phyloP scores from a whole-genome alignment of 2,797 vertebrate species.

The Pseudochaenichthys georgianus region DNA sequence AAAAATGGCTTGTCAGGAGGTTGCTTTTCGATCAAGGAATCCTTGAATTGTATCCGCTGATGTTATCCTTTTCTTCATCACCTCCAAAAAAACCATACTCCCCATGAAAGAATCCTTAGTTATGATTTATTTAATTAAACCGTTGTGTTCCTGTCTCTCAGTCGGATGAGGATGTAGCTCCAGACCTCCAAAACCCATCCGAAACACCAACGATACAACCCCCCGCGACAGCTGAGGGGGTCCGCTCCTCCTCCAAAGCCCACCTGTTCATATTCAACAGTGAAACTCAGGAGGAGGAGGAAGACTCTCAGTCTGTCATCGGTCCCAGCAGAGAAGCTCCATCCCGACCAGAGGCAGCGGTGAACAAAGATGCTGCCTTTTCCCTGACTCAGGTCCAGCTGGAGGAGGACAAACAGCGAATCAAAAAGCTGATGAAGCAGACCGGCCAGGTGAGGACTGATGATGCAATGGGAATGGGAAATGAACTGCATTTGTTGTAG shows the following conservation, averaged over 20 bases:
- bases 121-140: neutral
- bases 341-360: constrained; percentile 1
- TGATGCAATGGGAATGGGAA: no score
- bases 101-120: neutral
- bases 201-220: neutral
- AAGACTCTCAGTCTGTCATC: constrained; percentile 41
- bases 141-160: constrained; percentile 31
- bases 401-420: constrained; percentile 70
- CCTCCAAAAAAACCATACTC: neutral
- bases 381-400: constrained; percentile 70
- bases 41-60: neutral
- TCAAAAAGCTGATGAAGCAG: constrained; percentile 86
- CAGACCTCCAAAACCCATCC: constrained; percentile 16
- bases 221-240: neutral
- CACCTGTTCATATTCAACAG: constrained; percentile 82
- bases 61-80: neutral
- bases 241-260: constrained; percentile 43
- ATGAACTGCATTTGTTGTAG: no score
- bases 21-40: neutral
- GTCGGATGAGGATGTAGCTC: constrained; percentile 50
- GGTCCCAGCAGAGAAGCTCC: neutral
- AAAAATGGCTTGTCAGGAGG: neutral
- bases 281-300: constrained; percentile 76
- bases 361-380: constrained; percentile 11
- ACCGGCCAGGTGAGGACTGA: constrained; percentile 75